Base-by-base conservation (phyloP, 2,113 vertebrate species). In the Scomber scombrus region DNA sequence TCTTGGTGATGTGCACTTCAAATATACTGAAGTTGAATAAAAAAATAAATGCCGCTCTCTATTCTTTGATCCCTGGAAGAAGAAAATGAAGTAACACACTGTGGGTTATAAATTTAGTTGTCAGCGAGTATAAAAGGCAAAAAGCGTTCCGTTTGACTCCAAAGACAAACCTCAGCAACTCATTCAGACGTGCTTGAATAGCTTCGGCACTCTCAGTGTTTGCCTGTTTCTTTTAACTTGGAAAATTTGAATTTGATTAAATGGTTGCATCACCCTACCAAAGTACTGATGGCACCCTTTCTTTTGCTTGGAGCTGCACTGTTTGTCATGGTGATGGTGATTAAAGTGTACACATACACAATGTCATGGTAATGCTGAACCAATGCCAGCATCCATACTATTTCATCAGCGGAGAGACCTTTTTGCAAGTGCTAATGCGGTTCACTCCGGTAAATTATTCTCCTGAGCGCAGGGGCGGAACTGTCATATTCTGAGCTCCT, bases 231-330 rank as follows among this genome's bases (percentile, higher is more conserved):
- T 67, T 89, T 82, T 71, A 85, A 69, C 62, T 63, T 11, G 11
- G 46, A 72, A 75, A 67, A 84, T 85, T 90, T 80, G 85, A 81
- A 92, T 89, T 72, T 80, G 85, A 92, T 89, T 89, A 87, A 88
- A 74, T 5, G 76, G 82, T 86, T 82, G 45, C 58, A 55, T 65
- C 75, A 87, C 45, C 51, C 15, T n/a, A 72, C 78, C 57, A 71
- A 46, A 52, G 66, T 76, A 46, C 65, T 21, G 78, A 91, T 89
- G 80, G 71, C 77, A 89, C 67, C 51, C 49, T 70, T 80, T 80
- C 81, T 82, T 84, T 83, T 2, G 21, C 45, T 51, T 67, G 47
- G 34, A 52, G 67, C 80, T 47, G 54, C 47, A 66, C 71, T 7
- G 64, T 90, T 90, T 78, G 85, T 88, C 90, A 88, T 89, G 83